phyloP scores from a whole-genome alignment of 2,797 vertebrate genomes.

The Karalla daura region DNA sequence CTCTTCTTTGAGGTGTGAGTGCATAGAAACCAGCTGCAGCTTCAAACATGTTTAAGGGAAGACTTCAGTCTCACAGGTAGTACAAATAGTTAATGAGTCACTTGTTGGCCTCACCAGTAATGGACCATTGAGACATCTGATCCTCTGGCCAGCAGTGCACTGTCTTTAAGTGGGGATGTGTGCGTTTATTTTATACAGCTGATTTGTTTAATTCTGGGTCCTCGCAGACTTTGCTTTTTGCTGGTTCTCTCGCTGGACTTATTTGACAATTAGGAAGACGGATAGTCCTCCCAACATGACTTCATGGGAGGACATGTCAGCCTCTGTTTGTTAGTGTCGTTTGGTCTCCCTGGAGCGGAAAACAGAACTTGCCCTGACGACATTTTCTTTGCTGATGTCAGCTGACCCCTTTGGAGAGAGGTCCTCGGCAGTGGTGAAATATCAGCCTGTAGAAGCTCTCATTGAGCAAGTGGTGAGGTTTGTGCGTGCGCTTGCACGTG shows the following conservation, averaged over 20 bases:
- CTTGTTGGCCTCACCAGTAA: conserved; percentile 1
- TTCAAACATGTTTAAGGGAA: neutral
- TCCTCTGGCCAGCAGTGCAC: too few relatives aligned
- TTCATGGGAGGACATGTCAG: conserved; percentile 57
- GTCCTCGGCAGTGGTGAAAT: conserved; percentile 40
- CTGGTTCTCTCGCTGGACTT: conserved; percentile 60
- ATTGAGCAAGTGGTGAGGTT: conserved; percentile 27
- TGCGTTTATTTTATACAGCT: conserved; percentile 49
- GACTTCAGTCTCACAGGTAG: neutral
- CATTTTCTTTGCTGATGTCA: conserved; percentile 44
- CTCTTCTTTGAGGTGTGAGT: conserved; percentile 11
- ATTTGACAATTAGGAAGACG: conserved; percentile 63
- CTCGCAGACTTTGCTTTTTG: conserved; percentile 55
- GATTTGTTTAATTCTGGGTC: conserved; percentile 53
- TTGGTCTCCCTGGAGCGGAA: conserved; percentile 71
- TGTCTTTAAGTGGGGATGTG: too few relatives aligned
- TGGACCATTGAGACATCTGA: neutral
- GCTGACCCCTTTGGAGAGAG: conserved; percentile 52
- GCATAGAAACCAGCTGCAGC: neutral
- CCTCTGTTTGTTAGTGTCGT: conserved; percentile 69
- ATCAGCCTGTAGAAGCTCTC: conserved; percentile 11
- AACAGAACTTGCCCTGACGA: conserved; percentile 62
- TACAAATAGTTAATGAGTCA: neutral
- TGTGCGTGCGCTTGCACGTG: conserved; percentile 3
- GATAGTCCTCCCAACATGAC: conserved; percentile 49